phyloP scores from a whole-genome alignment of 1,140 invertebrate genomes.

The Pogonomyrmex californicus region DNA sequence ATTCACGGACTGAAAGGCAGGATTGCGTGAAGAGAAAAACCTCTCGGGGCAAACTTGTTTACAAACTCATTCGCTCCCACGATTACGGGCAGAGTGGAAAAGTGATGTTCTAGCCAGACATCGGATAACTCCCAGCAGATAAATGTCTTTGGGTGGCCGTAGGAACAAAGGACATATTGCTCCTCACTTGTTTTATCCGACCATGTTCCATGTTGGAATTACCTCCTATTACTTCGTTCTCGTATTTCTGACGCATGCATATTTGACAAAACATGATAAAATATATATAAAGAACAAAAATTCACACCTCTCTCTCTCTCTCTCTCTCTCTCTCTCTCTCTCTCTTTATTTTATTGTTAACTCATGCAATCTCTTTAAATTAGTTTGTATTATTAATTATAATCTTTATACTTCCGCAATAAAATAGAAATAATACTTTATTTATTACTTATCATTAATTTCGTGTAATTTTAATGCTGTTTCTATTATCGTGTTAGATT shows the following conservation, averaged over 20 bases:
- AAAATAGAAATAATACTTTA: background rate
- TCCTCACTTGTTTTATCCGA: conserved; percentile 41
- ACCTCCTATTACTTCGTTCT: conserved; percentile 26
- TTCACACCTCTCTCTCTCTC: background rate
- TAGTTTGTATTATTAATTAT: background rate
- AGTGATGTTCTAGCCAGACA: conserved; percentile 43
- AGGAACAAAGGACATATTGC: conserved; percentile 44
- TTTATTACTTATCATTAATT: background rate
- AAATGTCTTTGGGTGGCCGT: conserved; percentile 53
- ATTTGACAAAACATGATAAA: background rate
- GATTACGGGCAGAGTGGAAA: conserved; percentile 57
- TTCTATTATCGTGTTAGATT: background rate
- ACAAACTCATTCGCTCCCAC: conserved; percentile 53
- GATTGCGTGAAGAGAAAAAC: conserved; percentile 38
- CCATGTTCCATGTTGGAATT: conserved; percentile 27
- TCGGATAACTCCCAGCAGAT: conserved; percentile 40
- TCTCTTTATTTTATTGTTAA: background rate
- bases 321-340: background rate
- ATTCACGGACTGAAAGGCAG: background rate
- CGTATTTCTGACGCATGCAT: background rate
- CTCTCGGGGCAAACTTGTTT: conserved; percentile 54
- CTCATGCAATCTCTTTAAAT: background rate
- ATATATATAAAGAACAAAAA: background rate
- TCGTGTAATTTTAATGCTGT: background rate
- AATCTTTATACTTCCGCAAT: background rate